Evolutionary conservation across 1,140 invertebrate species (phyloP).

Genomic region (Drosophila carrolli): DNA sequence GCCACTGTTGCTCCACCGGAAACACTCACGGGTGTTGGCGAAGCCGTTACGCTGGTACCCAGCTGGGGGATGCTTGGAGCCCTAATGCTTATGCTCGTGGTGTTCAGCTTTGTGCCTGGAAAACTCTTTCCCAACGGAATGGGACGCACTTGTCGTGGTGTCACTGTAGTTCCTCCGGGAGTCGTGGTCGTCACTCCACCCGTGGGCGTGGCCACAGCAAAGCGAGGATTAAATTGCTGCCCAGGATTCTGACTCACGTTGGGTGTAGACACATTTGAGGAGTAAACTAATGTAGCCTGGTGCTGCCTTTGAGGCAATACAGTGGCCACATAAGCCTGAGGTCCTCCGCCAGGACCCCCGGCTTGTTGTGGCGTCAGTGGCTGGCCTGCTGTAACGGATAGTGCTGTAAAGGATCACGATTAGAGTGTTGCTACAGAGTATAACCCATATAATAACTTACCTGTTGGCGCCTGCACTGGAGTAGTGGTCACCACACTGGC

Average conservation of each 20-base stretch:
- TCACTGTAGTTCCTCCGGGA: slow-evolving; percentile 68
- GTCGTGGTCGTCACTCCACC: slow-evolving; percentile 50
- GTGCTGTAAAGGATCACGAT: slow-evolving; percentile 11
- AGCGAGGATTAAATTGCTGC: slow-evolving; percentile 79
- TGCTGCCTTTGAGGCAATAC: slow-evolving; percentile 80
- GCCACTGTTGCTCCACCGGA: slow-evolving; percentile 59
- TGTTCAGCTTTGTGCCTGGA: slow-evolving; percentile 72
- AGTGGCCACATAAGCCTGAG: slow-evolving; percentile 79
- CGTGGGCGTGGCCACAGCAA: slow-evolving; percentile 75
- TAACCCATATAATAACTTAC: neutral
- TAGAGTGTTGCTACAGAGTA: neutral
- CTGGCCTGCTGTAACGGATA: slow-evolving; percentile 59
- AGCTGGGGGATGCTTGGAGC: slow-evolving; percentile 77
- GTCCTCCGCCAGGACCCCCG: slow-evolving; percentile 49
- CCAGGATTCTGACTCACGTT: slow-evolving; percentile 56
- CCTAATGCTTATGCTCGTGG: slow-evolving; percentile 80
- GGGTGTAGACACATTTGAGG: slow-evolving; percentile 65
- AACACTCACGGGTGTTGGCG: slow-evolving; percentile 61
- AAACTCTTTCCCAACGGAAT: slow-evolving; percentile 78
- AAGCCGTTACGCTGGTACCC: slow-evolving; percentile 46
- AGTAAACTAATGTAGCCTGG: slow-evolving; percentile 82
- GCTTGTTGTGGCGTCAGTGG: slow-evolving; percentile 39
- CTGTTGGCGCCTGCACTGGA: slow-evolving; percentile 60
- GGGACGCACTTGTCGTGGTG: slow-evolving; percentile 68
- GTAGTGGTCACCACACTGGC: slow-evolving; percentile 61